Evolutionary conservation across 2,113 vertebrate species (phyloP).

Genomic region (Alaudala cheleensis): DNA sequence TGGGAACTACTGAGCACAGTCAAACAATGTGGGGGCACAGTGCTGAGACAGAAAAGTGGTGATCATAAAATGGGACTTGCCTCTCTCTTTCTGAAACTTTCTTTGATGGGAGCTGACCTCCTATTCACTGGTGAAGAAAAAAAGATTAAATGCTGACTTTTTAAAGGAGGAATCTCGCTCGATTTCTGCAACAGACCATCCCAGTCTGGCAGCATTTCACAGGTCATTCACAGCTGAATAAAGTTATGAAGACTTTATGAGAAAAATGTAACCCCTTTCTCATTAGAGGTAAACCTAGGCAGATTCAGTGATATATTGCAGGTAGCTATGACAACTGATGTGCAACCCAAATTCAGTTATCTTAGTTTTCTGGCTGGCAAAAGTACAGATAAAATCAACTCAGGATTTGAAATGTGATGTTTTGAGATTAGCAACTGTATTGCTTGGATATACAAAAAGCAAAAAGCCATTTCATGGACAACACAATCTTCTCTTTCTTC

Average conservation of each 20-base stretch:
- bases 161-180: neutral
- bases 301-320: neutral
- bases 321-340: neutral
- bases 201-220: neutral
- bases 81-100: neutral
- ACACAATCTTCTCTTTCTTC: neutral
- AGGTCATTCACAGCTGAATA: neutral
- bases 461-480: neutral
- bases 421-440: constrained; percentile 24
- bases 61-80: neutral
- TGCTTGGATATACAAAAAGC: neutral
- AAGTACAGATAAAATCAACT: constrained; percentile 12
- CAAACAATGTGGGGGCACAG: fast-evolving
- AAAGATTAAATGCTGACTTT: neutral
- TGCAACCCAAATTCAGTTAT: constrained; percentile 27
- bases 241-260: neutral
- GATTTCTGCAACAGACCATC: neutral
- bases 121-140: neutral
- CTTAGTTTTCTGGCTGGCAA: constrained; percentile 2
- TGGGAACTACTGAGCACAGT: neutral
- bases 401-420: constrained; percentile 35
- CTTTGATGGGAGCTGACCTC: neutral
- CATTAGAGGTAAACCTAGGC: neutral
- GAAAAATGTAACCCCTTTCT: constrained; percentile 1
- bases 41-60: neutral